These are phyloP conservation scores for Hippopotamus amphibius DNA, from an alignment of 2,113 vertebrate species.

Conservation along the genomic window DNA sequence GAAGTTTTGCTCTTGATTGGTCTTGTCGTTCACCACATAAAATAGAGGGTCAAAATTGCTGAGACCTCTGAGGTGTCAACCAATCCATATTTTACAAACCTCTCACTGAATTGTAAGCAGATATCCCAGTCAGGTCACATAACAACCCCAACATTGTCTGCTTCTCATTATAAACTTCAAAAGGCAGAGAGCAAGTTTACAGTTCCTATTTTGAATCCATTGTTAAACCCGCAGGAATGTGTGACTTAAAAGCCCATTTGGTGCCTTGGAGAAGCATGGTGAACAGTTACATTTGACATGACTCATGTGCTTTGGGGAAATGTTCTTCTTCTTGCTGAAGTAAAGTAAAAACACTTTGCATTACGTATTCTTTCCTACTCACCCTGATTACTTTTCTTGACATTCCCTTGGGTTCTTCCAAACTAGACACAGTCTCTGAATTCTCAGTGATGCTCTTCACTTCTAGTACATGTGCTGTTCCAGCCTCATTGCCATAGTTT, in stretches of 20 bases:
- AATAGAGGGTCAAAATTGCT: background rate
- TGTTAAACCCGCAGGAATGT: constrained; percentile 33
- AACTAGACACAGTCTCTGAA: constrained; percentile 60
- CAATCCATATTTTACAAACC: background rate
- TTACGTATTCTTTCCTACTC: constrained; percentile 61
- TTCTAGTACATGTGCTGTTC: constrained; percentile 40
- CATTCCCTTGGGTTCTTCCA: constrained; percentile 67
- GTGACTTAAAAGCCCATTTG: constrained; percentile 65
- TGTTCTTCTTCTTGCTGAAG: constrained; percentile 58
- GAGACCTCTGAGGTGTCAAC: background rate
- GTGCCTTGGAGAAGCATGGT: constrained; percentile 42
- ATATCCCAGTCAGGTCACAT: background rate
- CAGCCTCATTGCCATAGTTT: background rate
- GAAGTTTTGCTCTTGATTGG: background rate
- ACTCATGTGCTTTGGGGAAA: constrained; percentile 65
- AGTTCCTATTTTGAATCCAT: constrained; percentile 44
- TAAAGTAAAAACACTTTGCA: constrained; percentile 70
- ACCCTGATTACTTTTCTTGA: constrained; percentile 74
- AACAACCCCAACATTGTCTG: background rate
- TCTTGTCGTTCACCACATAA: background rate
- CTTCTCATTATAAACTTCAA: constrained; percentile 34
- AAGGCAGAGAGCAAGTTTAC: constrained; percentile 38
- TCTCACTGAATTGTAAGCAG: background rate
- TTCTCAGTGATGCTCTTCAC: constrained; percentile 51
- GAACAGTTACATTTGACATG: constrained; percentile 59